A percentile compares a stretch with the other conserved stretches of the same genome.
phyloP scores from a whole-genome alignment of 2,888 invertebrate species.

The Lepidocyrtoides sp. region DNA sequence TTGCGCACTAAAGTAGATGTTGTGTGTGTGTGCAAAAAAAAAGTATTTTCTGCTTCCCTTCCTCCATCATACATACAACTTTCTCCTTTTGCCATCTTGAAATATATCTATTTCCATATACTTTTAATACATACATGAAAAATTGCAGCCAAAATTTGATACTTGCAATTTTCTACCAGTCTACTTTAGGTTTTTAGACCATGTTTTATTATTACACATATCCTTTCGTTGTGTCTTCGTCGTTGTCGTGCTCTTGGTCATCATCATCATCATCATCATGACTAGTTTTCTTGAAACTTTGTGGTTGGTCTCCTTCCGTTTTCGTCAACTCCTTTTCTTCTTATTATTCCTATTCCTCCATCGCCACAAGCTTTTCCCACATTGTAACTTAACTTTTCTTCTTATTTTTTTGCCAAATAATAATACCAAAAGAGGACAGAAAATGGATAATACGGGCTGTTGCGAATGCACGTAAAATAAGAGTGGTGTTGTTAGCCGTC shows the following conservation, averaged over 20 bases:
- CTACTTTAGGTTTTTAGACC: slow-evolving; percentile 44
- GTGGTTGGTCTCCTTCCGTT: slow-evolving; percentile 56
- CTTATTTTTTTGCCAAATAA: not conserved
- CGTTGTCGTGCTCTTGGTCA: not conserved
- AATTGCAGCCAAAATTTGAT: slow-evolving; percentile 69
- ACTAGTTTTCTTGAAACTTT: slow-evolving; percentile 64
- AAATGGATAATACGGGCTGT: slow-evolving; percentile 1
- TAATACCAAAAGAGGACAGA: not conserved
- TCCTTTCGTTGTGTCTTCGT: not conserved
- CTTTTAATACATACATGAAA: not conserved
- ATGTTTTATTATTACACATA: slow-evolving; percentile 69
- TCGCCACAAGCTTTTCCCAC: slow-evolving; percentile 55
- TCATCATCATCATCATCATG: slow-evolving; percentile 6
- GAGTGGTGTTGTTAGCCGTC: not conserved
- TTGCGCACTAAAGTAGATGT: not conserved
- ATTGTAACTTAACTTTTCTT: not conserved
- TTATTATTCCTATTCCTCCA: slow-evolving; percentile 33
- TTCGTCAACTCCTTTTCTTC: not conserved
- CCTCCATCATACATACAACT: not conserved
- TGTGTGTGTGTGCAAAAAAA: not conserved
- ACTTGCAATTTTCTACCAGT: slow-evolving; percentile 74
- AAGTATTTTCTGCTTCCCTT: not conserved
- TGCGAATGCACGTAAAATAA: slow-evolving; percentile 13
- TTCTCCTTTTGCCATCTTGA: not conserved
- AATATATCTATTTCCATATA: too few relatives aligned